Evolutionary conservation across 2,888 invertebrate genomes (phyloP).

Genomic region (Drosophila peninsularis): DNA sequence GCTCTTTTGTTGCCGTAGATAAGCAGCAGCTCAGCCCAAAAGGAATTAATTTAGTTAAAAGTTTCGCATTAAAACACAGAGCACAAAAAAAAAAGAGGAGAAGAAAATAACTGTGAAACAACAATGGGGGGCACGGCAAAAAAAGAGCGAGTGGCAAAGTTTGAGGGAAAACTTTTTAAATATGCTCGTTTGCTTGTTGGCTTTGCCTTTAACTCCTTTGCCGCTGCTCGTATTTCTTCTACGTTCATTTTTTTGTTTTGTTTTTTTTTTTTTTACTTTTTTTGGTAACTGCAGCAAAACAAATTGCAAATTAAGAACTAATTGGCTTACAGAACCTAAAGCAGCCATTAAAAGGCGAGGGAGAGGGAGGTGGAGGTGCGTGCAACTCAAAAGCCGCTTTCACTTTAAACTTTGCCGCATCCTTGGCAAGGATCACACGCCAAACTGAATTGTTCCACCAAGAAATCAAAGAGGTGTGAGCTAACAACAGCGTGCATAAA

Average conservation of each 20-base stretch:
- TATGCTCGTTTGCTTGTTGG: slow-evolving; percentile 75
- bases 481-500: slow-evolving; percentile 16
- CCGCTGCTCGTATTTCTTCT: slow-evolving; percentile 30
- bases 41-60: slow-evolving; percentile 79
- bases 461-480: slow-evolving; percentile 53
- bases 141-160: slow-evolving; percentile 55
- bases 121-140: slow-evolving; percentile 38
- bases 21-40: slow-evolving; percentile 69
- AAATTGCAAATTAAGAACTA: slow-evolving; percentile 81
- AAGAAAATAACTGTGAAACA: slow-evolving; percentile 32
- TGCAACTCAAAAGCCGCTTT: slow-evolving; percentile 60
- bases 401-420: slow-evolving; percentile 74
- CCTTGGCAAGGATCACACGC: slow-evolving; percentile 60
- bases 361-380: not conserved
- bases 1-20: slow-evolving; percentile 52
- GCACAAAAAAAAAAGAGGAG: slow-evolving; percentile 22
- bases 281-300: slow-evolving; percentile 73
- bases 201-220: slow-evolving; percentile 73
- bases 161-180: slow-evolving; percentile 76
- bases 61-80: slow-evolving; percentile 68
- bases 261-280: slow-evolving; percentile 5
- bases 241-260: slow-evolving; percentile 15
- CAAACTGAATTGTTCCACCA: slow-evolving; percentile 28
- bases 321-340: slow-evolving; percentile 80
- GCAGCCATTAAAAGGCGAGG: slow-evolving; percentile 66